These are phyloP conservation scores for Halichoerus grypus DNA, from an alignment of 2,113 vertebrate genomes.

Conservation along the genomic window DNA sequence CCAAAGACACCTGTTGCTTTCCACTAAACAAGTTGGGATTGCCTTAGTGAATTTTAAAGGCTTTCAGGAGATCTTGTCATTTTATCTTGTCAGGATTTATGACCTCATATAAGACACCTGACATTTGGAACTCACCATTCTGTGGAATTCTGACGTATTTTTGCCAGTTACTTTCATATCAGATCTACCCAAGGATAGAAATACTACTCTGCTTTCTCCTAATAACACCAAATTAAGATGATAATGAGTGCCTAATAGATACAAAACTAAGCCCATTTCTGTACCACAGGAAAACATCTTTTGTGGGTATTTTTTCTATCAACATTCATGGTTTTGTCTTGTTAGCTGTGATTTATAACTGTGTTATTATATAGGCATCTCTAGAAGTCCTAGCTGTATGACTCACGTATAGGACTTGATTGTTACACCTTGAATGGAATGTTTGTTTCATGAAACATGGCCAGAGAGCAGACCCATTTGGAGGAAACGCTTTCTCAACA, in stretches of 20 bases:
- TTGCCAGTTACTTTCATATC: constrained; percentile 28
- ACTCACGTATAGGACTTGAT: not conserved
- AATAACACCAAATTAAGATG: not conserved
- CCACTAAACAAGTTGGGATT: not conserved
- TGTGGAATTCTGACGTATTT: not conserved
- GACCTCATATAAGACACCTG: not conserved
- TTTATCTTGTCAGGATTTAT: not conserved
- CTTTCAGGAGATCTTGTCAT: not conserved
- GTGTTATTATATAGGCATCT: not conserved
- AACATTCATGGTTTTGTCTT: constrained; percentile 20
- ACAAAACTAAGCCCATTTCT: constrained; percentile 17
- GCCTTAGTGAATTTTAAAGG: not conserved
- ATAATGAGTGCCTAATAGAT: not conserved
- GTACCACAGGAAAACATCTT: constrained; percentile 7
- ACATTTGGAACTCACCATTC: not conserved
- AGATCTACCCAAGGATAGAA: not conserved
- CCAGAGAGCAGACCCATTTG: not conserved
- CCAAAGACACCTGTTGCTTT: not conserved
- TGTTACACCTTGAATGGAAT: not conserved
- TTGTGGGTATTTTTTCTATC: not conserved
- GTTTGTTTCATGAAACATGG: not conserved
- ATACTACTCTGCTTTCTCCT: not conserved
- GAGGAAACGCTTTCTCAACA: not conserved
- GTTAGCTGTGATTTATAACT: not conserved
- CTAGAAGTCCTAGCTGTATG: not conserved